Percentiles rank a stretch among this genome's conserved stretches.
phyloP scores from a whole-genome alignment of 2,113 vertebrate genomes.

The Periophthalmus modestus region DNA sequence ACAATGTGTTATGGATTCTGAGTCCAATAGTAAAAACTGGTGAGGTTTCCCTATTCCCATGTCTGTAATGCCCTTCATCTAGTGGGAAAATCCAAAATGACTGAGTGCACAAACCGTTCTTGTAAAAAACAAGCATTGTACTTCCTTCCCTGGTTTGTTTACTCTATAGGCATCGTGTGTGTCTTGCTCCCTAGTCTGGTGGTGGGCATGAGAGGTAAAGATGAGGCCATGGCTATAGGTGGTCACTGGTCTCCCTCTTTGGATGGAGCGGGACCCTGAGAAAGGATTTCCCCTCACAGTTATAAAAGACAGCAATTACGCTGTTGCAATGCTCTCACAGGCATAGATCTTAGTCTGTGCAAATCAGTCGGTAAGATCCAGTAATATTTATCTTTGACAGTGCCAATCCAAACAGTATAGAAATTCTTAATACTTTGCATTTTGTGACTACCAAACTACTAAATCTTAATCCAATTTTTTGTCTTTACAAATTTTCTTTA shows the following conservation, averaged over 20 bases:
- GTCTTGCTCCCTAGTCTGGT: slow-evolving; percentile 84
- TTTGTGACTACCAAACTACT: slow-evolving; percentile 36
- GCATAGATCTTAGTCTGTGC: slow-evolving; percentile 99
- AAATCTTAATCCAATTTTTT: slow-evolving; percentile 9
- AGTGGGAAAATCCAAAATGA: slow-evolving; percentile 75
- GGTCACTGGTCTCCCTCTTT: slow-evolving; percentile 99
- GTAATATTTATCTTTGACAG: slow-evolving; percentile 26
- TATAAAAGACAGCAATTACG: slow-evolving; percentile 99
- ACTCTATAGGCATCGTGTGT: slow-evolving; percentile 23
- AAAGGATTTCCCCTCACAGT: slow-evolving; percentile 95
- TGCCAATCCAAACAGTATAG: slow-evolving; percentile 31
- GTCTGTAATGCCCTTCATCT: slow-evolving; percentile 81
- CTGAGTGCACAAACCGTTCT: slow-evolving; percentile 62
- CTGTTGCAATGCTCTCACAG: slow-evolving; percentile 99
- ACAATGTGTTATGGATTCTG: neutral
- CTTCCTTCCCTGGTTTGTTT: slow-evolving; percentile 13
- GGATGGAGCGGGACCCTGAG: slow-evolving; percentile 95
- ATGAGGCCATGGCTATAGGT: slow-evolving; percentile 99
- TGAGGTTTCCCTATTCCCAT: slow-evolving; percentile 82
- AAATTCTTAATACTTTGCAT: slow-evolving; percentile 46
- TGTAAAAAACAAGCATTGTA: no score
- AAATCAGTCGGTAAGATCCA: slow-evolving; percentile 98
- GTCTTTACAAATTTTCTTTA: slow-evolving; percentile 35
- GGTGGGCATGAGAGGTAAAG: slow-evolving; percentile 99
- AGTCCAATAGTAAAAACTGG: slow-evolving; percentile 3